These are phyloP conservation scores for Leguminivora glycinivorella DNA, from an alignment of 1,140 invertebrate genomes.

Conservation along the genomic window DNA sequence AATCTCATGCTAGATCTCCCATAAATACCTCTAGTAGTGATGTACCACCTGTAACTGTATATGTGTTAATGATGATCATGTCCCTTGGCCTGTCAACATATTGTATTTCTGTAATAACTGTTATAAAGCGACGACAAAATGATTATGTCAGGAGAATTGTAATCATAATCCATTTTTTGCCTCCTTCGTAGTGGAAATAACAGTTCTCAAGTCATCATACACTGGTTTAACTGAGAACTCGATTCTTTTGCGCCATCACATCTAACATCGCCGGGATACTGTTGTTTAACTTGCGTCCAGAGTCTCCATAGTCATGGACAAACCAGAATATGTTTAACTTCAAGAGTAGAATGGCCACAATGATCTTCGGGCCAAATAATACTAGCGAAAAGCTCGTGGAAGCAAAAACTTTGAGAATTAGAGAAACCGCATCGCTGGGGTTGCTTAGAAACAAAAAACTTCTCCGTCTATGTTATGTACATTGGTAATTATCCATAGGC, in stretches of 20 bases:
- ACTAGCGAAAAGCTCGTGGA: background rate
- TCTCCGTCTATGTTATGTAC: background rate
- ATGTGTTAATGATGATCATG: no score
- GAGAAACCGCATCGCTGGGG: conserved; percentile 21
- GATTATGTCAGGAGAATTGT: no score
- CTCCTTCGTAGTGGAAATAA: background rate
- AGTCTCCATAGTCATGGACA: background rate
- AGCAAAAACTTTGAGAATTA: background rate
- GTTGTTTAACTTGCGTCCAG: background rate
- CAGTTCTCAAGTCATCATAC: background rate
- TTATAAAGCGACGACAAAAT: no score
- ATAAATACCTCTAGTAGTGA: no score
- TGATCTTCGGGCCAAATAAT: background rate
- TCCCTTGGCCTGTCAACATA: no score
- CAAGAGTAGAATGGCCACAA: background rate
- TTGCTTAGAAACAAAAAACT: conserved; percentile 21
- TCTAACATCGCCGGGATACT: background rate
- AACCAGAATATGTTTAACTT: background rate
- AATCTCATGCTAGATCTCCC: no score
- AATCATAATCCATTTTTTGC: no score
- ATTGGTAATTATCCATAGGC: conserved; percentile 22
- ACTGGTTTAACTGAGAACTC: background rate
- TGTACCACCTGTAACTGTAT: no score
- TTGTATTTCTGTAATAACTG: no score
- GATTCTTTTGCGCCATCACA: background rate